Percentiles rank a stretch among this genome's conserved stretches.
phyloP scores from a whole-genome alignment of 1,140 invertebrate genomes.

The Hylaeus anthracinus region DNA sequence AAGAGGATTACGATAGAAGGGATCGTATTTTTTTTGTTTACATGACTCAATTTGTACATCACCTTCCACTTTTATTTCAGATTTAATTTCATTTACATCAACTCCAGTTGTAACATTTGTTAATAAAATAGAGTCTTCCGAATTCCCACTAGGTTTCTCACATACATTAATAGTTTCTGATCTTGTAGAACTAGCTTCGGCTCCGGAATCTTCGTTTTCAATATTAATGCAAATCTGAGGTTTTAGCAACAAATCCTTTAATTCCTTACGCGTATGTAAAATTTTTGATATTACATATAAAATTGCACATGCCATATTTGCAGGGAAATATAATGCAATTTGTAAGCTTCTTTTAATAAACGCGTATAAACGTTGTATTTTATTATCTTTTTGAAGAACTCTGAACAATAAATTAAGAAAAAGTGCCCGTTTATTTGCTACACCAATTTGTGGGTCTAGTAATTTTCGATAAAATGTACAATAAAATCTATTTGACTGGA shows the following conservation, averaged over 20 bases:
- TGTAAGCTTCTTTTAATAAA: constrained; percentile 96
- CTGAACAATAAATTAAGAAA: constrained; percentile 94
- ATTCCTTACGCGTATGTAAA: constrained; percentile 61
- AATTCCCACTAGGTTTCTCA: constrained; percentile 42
- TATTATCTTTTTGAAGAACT: constrained; percentile 90
- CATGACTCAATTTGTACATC: constrained; percentile 67
- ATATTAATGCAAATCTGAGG: constrained; percentile 64
- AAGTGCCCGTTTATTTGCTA: constrained; percentile 88
- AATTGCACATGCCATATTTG: constrained; percentile 85
- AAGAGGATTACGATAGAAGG: constrained; percentile 90
- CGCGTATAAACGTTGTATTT: constrained; percentile 87
- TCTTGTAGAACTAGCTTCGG: constrained; percentile 42
- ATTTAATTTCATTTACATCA: constrained; percentile 19
- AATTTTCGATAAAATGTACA: constrained; percentile 94
- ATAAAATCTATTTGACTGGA: constrained; percentile 87
- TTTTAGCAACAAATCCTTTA: constrained; percentile 51
- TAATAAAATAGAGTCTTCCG: constrained; percentile 73
- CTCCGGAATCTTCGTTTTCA: constrained; percentile 55
- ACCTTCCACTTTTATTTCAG: constrained; percentile 25
- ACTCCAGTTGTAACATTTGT: constrained; percentile 66
- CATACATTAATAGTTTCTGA: constrained; percentile 30
- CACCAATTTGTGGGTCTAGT: constrained; percentile 87
- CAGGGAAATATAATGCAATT: constrained; percentile 81
- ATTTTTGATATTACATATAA: constrained; percentile 92
- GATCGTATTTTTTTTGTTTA: constrained; percentile 84